Percentiles rank a stretch among this genome's conserved stretches.
Conservation (phyloP, 1,140 invertebrate species). For the Babylonia areolata region DNA sequence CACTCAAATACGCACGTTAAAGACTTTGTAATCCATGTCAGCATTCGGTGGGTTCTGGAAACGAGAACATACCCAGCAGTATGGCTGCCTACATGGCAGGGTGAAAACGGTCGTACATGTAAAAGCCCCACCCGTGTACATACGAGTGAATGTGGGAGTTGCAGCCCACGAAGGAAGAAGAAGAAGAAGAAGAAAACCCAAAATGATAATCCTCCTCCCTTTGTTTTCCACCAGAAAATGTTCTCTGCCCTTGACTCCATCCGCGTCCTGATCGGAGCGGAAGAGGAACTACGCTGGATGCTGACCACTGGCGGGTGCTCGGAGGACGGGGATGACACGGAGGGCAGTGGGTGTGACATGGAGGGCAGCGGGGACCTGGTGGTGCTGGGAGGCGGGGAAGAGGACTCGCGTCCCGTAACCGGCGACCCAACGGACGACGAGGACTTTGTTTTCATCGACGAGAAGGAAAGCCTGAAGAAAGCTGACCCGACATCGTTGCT, state of each 20-base stretch:
- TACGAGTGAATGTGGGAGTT: too few relatives aligned
- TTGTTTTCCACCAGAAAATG: conserved; percentile 27
- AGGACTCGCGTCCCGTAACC: background rate
- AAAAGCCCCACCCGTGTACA: too few relatives aligned
- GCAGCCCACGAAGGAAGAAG: too few relatives aligned
- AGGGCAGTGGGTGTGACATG: conserved; percentile 16
- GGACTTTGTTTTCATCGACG: conserved; percentile 56
- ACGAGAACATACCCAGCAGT: too few relatives aligned
- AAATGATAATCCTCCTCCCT: too few relatives aligned
- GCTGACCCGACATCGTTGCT: background rate
- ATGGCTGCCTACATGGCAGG: too few relatives aligned
- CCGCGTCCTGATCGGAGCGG: conserved; percentile 3
- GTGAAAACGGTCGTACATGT: too few relatives aligned
- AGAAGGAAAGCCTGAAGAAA: conserved; percentile 53
- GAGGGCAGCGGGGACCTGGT: conserved; percentile 30
- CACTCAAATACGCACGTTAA: too few relatives aligned
- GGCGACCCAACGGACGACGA: conserved; percentile 36
- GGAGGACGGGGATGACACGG: conserved; percentile 33
- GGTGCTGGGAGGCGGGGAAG: background rate
- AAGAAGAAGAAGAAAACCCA: too few relatives aligned
- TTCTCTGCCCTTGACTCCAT: conserved; percentile 26
- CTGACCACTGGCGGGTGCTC: background rate
- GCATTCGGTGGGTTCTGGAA: too few relatives aligned
- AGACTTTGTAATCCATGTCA: too few relatives aligned
- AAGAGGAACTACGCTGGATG: conserved; percentile 25